Evolutionary conservation across 2,888 invertebrate species (phyloP).

Genomic region (Subacronicta megacephala): DNA sequence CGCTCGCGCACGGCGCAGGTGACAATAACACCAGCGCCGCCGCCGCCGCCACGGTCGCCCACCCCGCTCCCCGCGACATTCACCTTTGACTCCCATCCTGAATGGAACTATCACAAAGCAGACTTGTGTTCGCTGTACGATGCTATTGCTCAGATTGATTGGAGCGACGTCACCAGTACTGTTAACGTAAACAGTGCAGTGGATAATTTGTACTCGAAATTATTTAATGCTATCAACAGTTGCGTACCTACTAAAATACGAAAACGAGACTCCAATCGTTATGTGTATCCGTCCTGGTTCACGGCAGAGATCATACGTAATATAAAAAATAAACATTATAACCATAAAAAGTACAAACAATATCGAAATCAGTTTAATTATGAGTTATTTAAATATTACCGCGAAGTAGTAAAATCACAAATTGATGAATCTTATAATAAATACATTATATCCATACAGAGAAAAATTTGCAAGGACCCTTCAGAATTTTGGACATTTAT

Average conservation of each 20-base stretch:
- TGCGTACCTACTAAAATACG: neutral
- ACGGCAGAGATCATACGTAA: neutral
- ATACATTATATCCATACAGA: neutral
- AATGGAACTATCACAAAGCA: too few species aligned
- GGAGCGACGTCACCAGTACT: neutral
- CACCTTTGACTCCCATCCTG: too few species aligned
- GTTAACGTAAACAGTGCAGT: neutral
- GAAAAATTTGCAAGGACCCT: neutral
- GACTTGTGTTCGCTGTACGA: neutral
- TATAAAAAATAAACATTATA: slow-evolving; percentile 1
- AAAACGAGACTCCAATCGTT: neutral
- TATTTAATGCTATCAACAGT: neutral
- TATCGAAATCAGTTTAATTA: neutral
- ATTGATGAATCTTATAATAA: slow-evolving; percentile 2
- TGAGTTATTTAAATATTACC: neutral
- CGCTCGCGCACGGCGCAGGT: too few species aligned
- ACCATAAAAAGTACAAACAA: neutral
- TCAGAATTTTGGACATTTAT: neutral
- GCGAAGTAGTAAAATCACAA: neutral
- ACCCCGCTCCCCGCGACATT: too few species aligned
- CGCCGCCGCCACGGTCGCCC: too few species aligned
- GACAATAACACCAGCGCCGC: too few species aligned
- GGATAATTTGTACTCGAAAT: neutral
- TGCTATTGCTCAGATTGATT: neutral
- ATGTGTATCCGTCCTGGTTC: neutral